Evolutionary conservation across 2,113 vertebrate genomes (phyloP).

Genomic region (Chelonoidis abingdonii): DNA sequence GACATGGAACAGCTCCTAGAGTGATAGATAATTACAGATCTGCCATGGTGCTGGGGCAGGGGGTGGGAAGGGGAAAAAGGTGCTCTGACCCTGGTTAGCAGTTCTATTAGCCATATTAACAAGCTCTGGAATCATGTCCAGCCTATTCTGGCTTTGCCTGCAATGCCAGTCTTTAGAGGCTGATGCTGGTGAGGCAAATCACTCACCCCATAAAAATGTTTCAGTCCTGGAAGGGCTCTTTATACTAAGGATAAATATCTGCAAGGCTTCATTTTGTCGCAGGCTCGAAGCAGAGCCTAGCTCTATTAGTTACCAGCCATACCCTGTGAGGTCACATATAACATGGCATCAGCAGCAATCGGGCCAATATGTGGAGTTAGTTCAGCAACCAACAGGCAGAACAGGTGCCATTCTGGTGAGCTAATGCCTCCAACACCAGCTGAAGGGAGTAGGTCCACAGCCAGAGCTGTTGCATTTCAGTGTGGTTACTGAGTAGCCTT

Average conservation of each 20-base stretch:
- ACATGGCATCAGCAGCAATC: neutral
- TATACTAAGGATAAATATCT: neutral
- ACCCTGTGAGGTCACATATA: neutral
- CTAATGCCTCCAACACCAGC: neutral
- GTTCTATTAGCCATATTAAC: neutral
- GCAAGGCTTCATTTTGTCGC: neutral
- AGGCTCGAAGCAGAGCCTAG: neutral
- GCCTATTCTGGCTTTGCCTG: accelerated
- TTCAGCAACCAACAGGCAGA: neutral
- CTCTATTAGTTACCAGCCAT: neutral
- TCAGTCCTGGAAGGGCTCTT: neutral
- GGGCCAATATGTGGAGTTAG: accelerated
- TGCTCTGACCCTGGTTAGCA: neutral
- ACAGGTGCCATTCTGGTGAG: accelerated
- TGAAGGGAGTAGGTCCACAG: accelerated
- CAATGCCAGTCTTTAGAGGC: accelerated
- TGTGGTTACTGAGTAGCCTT: neutral
- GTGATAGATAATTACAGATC: neutral
- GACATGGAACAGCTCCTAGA: neutral
- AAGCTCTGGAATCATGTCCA: accelerated
- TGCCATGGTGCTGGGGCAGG: neutral
- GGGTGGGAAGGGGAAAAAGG: neutral
- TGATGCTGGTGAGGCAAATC: neutral
- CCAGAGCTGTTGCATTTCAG: accelerated
- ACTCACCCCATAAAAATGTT: neutral